Conservation (phyloP, 2,888 invertebrate genomes). For the Xestia rhomboidea region DNA sequence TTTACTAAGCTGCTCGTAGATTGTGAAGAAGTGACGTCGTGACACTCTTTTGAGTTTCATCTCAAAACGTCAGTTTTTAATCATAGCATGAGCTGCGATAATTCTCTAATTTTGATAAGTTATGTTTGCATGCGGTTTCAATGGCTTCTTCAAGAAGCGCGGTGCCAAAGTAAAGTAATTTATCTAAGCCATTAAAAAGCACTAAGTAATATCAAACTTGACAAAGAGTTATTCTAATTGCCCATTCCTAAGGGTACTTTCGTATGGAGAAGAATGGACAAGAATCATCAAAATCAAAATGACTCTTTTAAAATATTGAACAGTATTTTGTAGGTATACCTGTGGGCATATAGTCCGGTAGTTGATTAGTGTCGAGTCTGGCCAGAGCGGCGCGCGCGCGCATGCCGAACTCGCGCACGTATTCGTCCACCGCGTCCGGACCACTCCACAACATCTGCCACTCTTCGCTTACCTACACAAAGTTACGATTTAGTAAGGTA, state of each 20-base stretch:
- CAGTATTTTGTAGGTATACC: conserved; percentile 66
- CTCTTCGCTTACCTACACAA: conserved; percentile 80
- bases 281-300: neutral
- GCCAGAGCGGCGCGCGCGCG: conserved; percentile 80
- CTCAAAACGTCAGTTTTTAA: too few relatives aligned
- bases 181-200: neutral
- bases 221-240: neutral
- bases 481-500: neutral
- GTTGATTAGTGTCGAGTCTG: conserved; percentile 61
- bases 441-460: conserved; percentile 86
- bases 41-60: too few relatives aligned
- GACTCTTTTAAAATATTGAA: neutral
- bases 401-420: conserved; percentile 80
- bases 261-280: neutral
- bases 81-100: too few relatives aligned
- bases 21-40: too few relatives aligned
- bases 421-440: conserved; percentile 76
- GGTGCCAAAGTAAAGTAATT: neutral
- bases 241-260: neutral
- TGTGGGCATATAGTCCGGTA: conserved; percentile 74
- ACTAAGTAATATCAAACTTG: neutral
- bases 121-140: too few relatives aligned
- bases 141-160: too few relatives aligned
- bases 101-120: too few relatives aligned
- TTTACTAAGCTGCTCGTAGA: too few relatives aligned